Base-by-base conservation (phyloP, 2,797 vertebrate species). In the Thunnus albacares region DNA sequence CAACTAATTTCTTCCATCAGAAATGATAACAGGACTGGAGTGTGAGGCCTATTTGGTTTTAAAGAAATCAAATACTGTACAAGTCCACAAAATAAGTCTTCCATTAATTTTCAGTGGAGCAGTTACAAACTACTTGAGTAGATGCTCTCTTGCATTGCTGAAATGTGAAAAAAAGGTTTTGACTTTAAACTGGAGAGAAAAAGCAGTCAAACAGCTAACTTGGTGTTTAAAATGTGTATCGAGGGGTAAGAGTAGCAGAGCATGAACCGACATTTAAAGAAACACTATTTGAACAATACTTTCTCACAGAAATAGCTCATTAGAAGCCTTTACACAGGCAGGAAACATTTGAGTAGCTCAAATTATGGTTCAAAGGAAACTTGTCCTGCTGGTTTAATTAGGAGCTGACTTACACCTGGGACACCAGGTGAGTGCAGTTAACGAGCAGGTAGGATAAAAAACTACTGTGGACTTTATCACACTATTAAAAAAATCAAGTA, bases 331-430 rank as follows among this genome's bases (percentile, higher is more conserved):
- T 51, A 51, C 59, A 47, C 18, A 55, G 58, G 57, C 58, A 74
- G 55, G 62, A 83, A 80, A 76, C 62, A 74, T 73, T 35, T 64
- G 30, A 64, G 58, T 7, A 26, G 45, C 17, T 59, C 56, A 57
- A 63, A 74, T 61, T 41, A 45, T 18, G 55, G 51, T 66, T 82
- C 38, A 71, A 15, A 53, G 6, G 8, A 38, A 76, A 14, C 13
- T 12, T 43, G 33, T 52, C 69, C 38, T 82, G 71, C 65, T 80
- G 76, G 20, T 77, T 73, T 71, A 75, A 84, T 83, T 78, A 76
- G 12, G 22, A 72, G 28, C 24, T 2, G 13, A 13, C 41, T 43
- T 43, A 43, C 12, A 43, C 41, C 41, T 14, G 41, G 11, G 41
- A 43, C 41, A 28, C 38, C 10, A 72, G 64, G 77, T 59, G 52